Conservation (phyloP, 2,888 invertebrate genomes). For the Drosophila aldrichi region DNA sequence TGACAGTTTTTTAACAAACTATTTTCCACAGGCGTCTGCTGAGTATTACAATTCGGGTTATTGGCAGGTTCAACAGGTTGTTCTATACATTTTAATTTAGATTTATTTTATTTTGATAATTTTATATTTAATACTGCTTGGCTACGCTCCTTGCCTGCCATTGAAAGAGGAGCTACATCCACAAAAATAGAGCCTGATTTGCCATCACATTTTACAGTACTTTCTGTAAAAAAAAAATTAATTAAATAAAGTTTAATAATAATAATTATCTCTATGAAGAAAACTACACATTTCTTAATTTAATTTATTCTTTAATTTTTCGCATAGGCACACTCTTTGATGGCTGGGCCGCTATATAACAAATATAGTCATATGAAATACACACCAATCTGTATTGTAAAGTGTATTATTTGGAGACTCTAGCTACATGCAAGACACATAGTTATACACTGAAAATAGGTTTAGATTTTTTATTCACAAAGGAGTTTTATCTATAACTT, state of each 20-base stretch:
- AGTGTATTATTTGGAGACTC: too few species aligned
- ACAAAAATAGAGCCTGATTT: not conserved
- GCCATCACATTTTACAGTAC: constrained; percentile 4
- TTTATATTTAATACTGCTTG: constrained; percentile 39
- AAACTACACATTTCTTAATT: too few species aligned
- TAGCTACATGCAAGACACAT: too few species aligned
- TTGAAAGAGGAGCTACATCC: not conserved
- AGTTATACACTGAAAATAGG: too few species aligned
- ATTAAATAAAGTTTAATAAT: not conserved
- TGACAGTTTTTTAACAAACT: not conserved
- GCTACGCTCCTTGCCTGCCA: not conserved
- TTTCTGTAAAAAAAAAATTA: constrained; percentile 14
- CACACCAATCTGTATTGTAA: too few species aligned
- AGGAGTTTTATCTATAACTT: too few species aligned
- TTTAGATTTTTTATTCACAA: too few species aligned
- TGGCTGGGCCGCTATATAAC: too few species aligned
- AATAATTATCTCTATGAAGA: too few species aligned
- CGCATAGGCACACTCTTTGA: too few species aligned
- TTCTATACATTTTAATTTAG: constrained; percentile 6
- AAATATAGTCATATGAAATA: too few species aligned
- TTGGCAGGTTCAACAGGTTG: not conserved
- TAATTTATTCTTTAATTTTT: too few species aligned
- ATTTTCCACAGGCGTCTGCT: not conserved
- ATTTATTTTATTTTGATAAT: constrained; percentile 15
- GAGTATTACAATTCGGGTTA: not conserved